These are phyloP conservation scores for Antennarius maculatus DNA, from an alignment of 2,797 vertebrate species.

Conservation along the genomic window DNA sequence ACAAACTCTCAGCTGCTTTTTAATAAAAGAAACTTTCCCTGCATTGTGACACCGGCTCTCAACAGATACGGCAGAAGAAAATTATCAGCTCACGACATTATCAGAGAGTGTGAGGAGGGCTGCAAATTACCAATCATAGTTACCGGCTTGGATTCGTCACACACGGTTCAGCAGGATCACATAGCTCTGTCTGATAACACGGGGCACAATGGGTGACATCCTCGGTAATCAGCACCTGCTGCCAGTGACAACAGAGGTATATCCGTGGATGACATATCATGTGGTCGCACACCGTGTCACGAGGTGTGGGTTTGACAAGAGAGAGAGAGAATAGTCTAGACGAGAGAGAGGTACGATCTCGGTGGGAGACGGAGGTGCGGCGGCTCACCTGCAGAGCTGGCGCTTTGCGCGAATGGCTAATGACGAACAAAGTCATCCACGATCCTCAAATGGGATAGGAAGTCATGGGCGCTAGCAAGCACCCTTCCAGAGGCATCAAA, in stretches of 20 bases:
- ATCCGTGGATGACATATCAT: constrained; percentile 69
- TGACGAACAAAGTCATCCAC: constrained; percentile 75
- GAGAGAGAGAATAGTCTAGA: constrained; percentile 54
- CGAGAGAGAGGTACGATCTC: constrained; percentile 46
- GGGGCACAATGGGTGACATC: constrained; percentile 73
- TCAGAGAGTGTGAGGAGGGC: constrained; percentile 1
- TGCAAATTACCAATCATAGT: constrained; percentile 49
- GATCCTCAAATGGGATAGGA: constrained; percentile 64
- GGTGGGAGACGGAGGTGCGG: constrained; percentile 44
- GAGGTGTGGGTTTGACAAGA: constrained; percentile 62
- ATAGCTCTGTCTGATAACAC: constrained; percentile 67
- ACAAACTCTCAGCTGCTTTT: neutral
- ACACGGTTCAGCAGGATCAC: constrained; percentile 56
- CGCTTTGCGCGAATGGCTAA: constrained; percentile 73
- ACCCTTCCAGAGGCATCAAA: constrained; percentile 72
- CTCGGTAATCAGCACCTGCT: constrained; percentile 82
- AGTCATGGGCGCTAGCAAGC: constrained; percentile 68
- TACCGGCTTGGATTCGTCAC: constrained; percentile 39
- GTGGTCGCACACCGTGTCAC: constrained; percentile 66
- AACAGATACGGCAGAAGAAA: constrained; percentile 4
- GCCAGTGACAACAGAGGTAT: constrained; percentile 69
- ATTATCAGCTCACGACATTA: constrained; percentile 16
- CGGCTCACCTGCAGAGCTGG: constrained; percentile 57
- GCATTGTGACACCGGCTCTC: neutral
- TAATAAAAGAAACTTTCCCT: neutral